Base-by-base conservation (phyloP, 2,797 vertebrate genomes). In the Chloroceryle amazona region DNA sequence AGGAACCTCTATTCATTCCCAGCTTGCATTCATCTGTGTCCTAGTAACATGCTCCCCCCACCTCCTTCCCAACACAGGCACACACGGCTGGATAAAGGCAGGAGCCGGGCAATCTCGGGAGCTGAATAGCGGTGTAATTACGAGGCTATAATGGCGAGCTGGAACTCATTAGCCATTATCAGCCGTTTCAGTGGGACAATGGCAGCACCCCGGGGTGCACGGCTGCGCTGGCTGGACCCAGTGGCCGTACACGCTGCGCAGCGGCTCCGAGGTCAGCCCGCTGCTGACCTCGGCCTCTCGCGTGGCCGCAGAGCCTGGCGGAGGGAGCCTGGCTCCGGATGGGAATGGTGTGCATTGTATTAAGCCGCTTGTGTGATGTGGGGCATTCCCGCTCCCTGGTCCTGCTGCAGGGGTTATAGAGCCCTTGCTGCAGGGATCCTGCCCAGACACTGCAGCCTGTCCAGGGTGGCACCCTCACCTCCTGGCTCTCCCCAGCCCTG, bases 101-200 rank as follows among this genome's bases (percentile, higher is more conserved):
- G 94, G 85, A 96, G 95, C 91, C 78, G 21, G 92, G 86, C 95
- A 90, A 94, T 90, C 94, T 75, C 86, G 10, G 71, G 68, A 6
- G 41, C 93, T 96, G 95, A 97, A 97, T 94, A 96, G 96, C 68
- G 41, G 81, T 60, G 94, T 93, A 95, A 96, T 97, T 97, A 93
- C 28, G 76, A 18, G 92, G 86, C 94, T 94, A 7, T 92, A 90
- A 87, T 92, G 94, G 95, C 44, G 90, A 95, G 84, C 91, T 83
- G 96, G 93, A 93, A 83, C 91, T 97, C 91, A 96, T 97, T 96
- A 96, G 93, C 95, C 96, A 96, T 95, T 96, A 96, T 94, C 95
- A 96, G 96, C 94, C 89, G 7, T 55, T 96, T 91, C 86, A 96
- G 92, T 51, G 5, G 90, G 90, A 92, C 94, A 93, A 94, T 80